Conservation (phyloP, 2,888 invertebrate genomes). For the Melolontha melolontha region DNA sequence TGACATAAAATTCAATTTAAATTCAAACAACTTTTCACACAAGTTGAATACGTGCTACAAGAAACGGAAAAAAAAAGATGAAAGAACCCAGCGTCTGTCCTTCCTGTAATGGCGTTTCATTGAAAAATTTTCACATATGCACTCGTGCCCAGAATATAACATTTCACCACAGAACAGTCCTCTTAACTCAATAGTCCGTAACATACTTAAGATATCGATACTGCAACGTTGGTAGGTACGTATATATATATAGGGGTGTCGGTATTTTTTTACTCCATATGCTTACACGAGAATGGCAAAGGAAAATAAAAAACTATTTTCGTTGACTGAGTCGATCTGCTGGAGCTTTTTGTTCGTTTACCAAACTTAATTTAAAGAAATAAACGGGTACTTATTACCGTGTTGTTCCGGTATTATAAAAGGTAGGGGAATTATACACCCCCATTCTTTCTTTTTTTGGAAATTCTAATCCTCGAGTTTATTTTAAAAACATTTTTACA, state of each 20-base stretch:
- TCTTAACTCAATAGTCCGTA: constrained; percentile 34
- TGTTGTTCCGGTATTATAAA: not conserved
- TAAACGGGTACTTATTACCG: constrained; percentile 12
- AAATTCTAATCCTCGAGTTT: constrained; percentile 7
- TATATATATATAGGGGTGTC: not conserved
- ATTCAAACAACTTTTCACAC: not conserved
- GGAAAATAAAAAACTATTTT: constrained; percentile 19
- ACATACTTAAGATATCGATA: constrained; percentile 35
- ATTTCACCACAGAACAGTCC: constrained; percentile 48
- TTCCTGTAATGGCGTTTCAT: constrained; percentile 46
- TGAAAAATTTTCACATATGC: constrained; percentile 52
- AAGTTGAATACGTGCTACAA: constrained; percentile 1
- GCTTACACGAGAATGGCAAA: not conserved
- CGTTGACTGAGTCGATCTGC: not conserved
- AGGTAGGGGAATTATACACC: not conserved
- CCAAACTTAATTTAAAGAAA: constrained; percentile 11
- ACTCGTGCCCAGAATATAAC: constrained; percentile 52
- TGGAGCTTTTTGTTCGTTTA: not conserved
- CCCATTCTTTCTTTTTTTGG: not conserved
- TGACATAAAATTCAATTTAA: not conserved
- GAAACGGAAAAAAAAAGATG: not conserved
- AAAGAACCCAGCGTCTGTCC: not conserved
- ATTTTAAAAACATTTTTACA: constrained; percentile 23
- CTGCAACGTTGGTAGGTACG: not conserved
- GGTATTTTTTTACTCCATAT: not conserved